These are phyloP conservation scores for Antennarius maculatus DNA, from an alignment of 2,797 vertebrate genomes.

Conservation along the genomic window DNA sequence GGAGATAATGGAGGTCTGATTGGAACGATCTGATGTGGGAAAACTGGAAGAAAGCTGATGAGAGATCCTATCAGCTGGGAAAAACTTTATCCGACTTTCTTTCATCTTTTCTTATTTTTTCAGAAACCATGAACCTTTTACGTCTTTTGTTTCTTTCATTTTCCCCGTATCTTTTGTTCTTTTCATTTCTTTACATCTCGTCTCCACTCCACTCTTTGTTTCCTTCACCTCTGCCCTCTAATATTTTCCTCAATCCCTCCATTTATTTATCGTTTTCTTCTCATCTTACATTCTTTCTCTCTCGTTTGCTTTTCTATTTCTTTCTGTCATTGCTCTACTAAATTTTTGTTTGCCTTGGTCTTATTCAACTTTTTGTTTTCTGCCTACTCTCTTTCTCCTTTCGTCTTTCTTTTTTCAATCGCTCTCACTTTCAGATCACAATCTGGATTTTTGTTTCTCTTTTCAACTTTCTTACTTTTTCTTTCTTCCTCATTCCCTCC, in stretches of 20 bases:
- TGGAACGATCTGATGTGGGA: slow-evolving; percentile 57
- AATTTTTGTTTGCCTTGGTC: no score
- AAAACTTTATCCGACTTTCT: slow-evolving; percentile 8
- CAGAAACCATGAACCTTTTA: not conserved
- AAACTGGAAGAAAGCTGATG: slow-evolving; percentile 46
- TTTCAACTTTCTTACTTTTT: not conserved
- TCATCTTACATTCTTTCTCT: no score
- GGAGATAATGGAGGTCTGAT: slow-evolving; percentile 61
- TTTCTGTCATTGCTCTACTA: not conserved
- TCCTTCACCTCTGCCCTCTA: not conserved
- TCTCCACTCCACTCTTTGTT: not conserved
- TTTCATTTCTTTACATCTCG: not conserved
- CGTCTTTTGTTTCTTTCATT: not conserved
- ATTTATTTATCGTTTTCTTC: no score
- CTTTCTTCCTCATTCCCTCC: not conserved
- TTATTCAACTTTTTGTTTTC: no score
- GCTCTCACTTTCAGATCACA: no score
- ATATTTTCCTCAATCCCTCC: not conserved
- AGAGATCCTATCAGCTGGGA: slow-evolving; percentile 67
- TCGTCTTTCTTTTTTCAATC: no score
- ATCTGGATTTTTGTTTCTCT: not conserved
- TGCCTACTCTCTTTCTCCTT: no score
- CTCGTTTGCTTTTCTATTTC: not conserved
- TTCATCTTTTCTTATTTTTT: not conserved
- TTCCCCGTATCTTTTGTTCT: not conserved